Base-by-base conservation (phyloP, 1,140 invertebrate genomes). In the Pemphigus obesinymphae region DNA sequence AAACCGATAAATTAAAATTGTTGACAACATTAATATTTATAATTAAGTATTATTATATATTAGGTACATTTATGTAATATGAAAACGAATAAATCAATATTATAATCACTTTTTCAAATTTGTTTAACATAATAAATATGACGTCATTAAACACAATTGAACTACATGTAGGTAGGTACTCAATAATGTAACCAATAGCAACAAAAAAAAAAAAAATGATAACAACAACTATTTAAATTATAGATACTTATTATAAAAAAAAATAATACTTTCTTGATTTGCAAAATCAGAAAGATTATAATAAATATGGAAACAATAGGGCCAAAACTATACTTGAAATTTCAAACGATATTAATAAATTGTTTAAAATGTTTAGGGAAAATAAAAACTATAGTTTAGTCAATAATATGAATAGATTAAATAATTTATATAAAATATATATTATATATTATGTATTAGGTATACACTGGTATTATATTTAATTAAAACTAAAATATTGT, bases 131-230 rank as follows among this genome's bases (percentile, higher is more conserved):
- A 68, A 70, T 43, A 70, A 6, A 26, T 70, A 43, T 48, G 70
- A 73, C 70, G 70, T 73, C 70, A 73, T 40, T 73, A 73, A 34
- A 7, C 26, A 61, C 13, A 61, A 72, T 72, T 48, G 43, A 31
- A 50, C 45, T 10, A 73, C n/a, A n/a, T n/a, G n/a, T n/a, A n/a
- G n/a, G n/a, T n/a, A n/a, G n/a, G n/a, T n/a, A n/a, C n/a, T n/a
- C n/a, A n/a, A n/a, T n/a, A n/a, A n/a, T 31, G 70, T 73, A 50
- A 73, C 70, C 70, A 73, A n/a, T 48, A 31, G 70, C 43, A 50
- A 73, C 70, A 45, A 31, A 73, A 37, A 73, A 73, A 73, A 45
- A 31, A 73, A 37, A 73, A 73, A 73, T 20, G 17, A 73, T 73
- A 73, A 73, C 70, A 73, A 73, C 50, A 45, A 26, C 40, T 45